phyloP scores from a whole-genome alignment of 2,888 invertebrate species.

The Pachycephus smyrnensis region DNA sequence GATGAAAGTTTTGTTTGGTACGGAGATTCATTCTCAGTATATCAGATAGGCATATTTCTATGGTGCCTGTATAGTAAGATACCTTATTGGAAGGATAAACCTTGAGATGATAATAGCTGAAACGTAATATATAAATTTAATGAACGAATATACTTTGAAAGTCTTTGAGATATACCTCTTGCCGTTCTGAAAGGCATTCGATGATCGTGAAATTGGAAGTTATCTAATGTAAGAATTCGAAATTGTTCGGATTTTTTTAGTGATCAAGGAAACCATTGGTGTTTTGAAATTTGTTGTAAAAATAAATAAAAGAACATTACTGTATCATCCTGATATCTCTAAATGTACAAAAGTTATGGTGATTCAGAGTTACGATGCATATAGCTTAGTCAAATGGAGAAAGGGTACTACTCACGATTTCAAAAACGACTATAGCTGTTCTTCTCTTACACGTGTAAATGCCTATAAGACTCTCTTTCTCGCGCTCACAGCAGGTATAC shows the following conservation, averaged over 20 bases:
- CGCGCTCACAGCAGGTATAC: too few relatives aligned
- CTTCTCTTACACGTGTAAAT: too few relatives aligned
- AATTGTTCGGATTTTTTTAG: not conserved
- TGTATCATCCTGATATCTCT: too few relatives aligned
- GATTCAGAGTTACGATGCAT: too few relatives aligned
- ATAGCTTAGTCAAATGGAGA: too few relatives aligned
- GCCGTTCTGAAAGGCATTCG: not conserved
- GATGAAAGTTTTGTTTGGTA: not conserved
- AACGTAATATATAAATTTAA: not conserved
- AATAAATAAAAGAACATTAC: too few relatives aligned
- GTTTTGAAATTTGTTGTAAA: not conserved
- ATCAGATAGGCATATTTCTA: not conserved
- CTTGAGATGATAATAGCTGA: not conserved
- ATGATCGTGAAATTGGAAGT: not conserved
- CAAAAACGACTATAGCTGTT: too few relatives aligned
- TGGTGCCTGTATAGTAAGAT: not conserved
- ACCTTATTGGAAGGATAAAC: not conserved
- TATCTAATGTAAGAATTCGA: not conserved
- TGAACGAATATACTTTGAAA: not conserved
- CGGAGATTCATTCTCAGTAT: not conserved
- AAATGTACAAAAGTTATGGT: too few relatives aligned
- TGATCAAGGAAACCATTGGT: not conserved
- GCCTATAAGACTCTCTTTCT: too few relatives aligned
- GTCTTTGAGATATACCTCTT: not conserved
- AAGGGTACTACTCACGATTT: too few relatives aligned